Evolutionary conservation across 1,140 invertebrate species (phyloP).

Genomic region (Scaptomyza hsui): DNA sequence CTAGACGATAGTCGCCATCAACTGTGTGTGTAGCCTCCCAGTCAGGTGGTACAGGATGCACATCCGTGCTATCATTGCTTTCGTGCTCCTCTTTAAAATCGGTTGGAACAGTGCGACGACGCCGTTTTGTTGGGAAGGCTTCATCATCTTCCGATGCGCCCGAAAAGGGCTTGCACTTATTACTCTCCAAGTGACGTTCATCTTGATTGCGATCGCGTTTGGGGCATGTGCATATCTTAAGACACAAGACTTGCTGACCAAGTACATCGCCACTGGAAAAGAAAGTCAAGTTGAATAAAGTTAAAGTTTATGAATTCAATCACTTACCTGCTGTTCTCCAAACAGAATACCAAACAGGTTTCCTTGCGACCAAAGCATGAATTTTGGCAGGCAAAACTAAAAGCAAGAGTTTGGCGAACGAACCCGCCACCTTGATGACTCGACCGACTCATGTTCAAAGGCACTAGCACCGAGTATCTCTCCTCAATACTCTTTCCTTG

Average conservation of each 20-base stretch:
- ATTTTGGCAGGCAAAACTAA: slow-evolving; percentile 77
- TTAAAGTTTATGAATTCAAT: not conserved
- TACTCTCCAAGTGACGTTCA: slow-evolving; percentile 38
- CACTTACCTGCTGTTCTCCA: slow-evolving; percentile 65
- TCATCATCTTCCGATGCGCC: slow-evolving; percentile 48
- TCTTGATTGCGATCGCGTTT: slow-evolving; percentile 72
- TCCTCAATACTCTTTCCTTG: slow-evolving; percentile 77
- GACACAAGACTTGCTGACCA: slow-evolving; percentile 63
- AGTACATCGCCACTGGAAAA: slow-evolving; percentile 72
- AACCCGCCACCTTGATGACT: slow-evolving; percentile 32
- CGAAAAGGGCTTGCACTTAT: slow-evolving; percentile 46
- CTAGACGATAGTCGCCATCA: slow-evolving; percentile 53
- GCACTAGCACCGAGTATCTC: slow-evolving; percentile 73
- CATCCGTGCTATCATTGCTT: slow-evolving; percentile 52
- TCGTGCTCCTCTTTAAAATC: slow-evolving; percentile 59
- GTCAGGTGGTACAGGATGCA: slow-evolving; percentile 10
- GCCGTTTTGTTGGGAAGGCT: slow-evolving; percentile 21
- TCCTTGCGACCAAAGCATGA: slow-evolving; percentile 78
- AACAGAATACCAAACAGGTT: slow-evolving; percentile 67
- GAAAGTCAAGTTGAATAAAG: not conserved
- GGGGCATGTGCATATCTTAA: slow-evolving; percentile 79
- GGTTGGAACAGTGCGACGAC: slow-evolving; percentile 16
- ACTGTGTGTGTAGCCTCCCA: slow-evolving; percentile 51
- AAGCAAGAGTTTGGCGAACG: slow-evolving; percentile 68
- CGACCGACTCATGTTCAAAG: slow-evolving; percentile 57